phyloP scores from a whole-genome alignment of 2,888 invertebrate genomes.

The Drosophila niveifrons region DNA sequence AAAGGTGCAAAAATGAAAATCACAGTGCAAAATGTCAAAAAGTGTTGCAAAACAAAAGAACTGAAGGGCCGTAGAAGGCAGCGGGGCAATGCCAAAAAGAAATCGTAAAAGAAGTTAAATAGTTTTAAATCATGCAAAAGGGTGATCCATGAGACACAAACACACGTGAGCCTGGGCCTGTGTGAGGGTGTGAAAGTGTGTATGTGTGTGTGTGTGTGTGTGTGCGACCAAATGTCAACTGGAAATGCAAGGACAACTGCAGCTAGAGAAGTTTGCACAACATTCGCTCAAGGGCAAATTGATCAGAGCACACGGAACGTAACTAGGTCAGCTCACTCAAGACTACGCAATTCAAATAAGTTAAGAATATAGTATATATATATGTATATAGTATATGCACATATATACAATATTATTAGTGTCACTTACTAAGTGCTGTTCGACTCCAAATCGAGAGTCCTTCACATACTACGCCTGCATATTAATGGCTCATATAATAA shows the following conservation, averaged over 20 bases:
- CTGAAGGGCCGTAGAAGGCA: background rate
- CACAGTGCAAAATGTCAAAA: conserved; percentile 58
- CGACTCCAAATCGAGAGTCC: conserved; percentile 31
- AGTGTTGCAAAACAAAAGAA: conserved; percentile 46
- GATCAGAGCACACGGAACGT: conserved; percentile 44
- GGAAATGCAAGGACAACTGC: conserved; percentile 71
- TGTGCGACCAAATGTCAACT: conserved; percentile 69
- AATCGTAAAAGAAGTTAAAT: conserved; percentile 66
- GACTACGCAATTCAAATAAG: conserved; percentile 45
- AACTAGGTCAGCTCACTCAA: conserved; percentile 55
- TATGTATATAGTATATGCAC: conserved; percentile 1
- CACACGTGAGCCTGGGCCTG: conserved; percentile 14
- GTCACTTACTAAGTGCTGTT: conserved; percentile 41
- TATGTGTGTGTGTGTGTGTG: conserved; percentile 12
- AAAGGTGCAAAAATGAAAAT: conserved; percentile 68
- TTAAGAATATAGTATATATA: conserved; percentile 14
- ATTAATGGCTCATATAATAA: conserved; percentile 74
- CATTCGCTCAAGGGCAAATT: conserved; percentile 68
- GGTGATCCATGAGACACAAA: conserved; percentile 44
- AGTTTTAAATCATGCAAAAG: conserved; percentile 74
- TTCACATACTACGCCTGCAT: conserved; percentile 45
- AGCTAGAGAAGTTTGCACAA: conserved; percentile 68
- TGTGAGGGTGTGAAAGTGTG: conserved; percentile 9
- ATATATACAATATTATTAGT: conserved; percentile 43
- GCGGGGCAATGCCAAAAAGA: background rate